Percentiles rank a stretch among this genome's conserved stretches.
Conservation (phyloP, 2,797 vertebrate genomes). For the Sylvia borin region DNA sequence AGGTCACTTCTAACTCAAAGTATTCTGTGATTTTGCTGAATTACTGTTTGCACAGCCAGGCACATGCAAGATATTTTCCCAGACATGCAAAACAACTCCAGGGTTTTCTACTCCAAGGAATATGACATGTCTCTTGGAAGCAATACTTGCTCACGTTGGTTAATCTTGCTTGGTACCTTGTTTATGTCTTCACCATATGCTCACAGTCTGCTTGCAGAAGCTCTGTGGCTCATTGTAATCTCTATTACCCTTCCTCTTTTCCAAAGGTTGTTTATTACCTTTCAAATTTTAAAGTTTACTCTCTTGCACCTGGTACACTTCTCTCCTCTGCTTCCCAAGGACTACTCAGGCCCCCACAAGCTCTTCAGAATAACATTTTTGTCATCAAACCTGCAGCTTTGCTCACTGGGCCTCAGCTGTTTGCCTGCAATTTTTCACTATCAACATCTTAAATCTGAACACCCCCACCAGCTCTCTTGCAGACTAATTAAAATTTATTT, state of each 20-base stretch:
- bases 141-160: neutral
- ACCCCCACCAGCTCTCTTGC: neutral
- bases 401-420: neutral
- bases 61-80: neutral
- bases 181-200: slow-evolving; percentile 27
- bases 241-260: neutral
- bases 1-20: neutral
- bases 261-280: neutral
- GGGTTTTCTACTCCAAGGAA: neutral
- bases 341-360: neutral
- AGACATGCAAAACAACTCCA: neutral
- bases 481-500: neutral
- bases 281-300: neutral
- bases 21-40: neutral
- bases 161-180: slow-evolving; percentile 7
- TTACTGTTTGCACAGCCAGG: neutral
- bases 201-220: neutral
- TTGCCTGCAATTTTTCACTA: neutral
- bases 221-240: neutral
- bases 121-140: neutral
- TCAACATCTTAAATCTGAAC: neutral
- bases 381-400: neutral
- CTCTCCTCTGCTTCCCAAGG: neutral
- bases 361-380: neutral
- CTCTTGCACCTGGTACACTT: neutral